Evolutionary conservation across 2,888 invertebrate species (phyloP).

Genomic region (Choreutis nemorana): DNA sequence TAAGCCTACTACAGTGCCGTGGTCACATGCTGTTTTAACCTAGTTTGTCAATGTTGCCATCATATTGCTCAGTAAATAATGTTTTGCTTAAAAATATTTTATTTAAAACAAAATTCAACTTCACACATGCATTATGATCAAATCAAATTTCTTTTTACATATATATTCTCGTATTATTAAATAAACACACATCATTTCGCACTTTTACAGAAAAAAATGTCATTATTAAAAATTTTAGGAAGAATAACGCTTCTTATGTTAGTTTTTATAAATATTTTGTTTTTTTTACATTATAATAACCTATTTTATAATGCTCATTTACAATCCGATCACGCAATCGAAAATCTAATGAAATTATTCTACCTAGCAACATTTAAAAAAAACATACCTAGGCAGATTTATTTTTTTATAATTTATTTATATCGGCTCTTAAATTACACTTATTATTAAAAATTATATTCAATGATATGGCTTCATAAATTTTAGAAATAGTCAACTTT

Average conservation of each 20-base stretch:
- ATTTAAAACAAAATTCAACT: conserved; percentile 1
- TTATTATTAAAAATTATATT: too few relatives aligned
- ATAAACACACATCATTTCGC: conserved; percentile 6
- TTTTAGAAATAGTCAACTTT: too few relatives aligned
- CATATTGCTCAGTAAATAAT: conserved; percentile 6
- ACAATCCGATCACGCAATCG: conserved; percentile 7
- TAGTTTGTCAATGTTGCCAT: too few relatives aligned
- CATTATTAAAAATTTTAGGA: conserved; percentile 6
- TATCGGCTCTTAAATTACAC: conserved; percentile 1
- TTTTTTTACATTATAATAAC: too few relatives aligned
- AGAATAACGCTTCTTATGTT: conserved; percentile 5
- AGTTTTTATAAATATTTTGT: conserved; percentile 7
- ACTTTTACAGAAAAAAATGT: conserved; percentile 5
- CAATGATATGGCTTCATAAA: too few relatives aligned
- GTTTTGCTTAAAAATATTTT: conserved; percentile 3
- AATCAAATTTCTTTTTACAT: conserved; percentile 4
- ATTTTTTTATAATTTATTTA: conserved; percentile 4
- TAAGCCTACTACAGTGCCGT: conserved; percentile 12
- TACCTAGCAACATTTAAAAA: conserved; percentile 4
- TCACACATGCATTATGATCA: conserved; percentile 8
- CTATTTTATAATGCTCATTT: conserved; percentile 9
- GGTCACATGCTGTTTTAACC: conserved; percentile 11
- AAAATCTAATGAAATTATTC: conserved; percentile 7
- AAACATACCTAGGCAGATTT: conserved; percentile 3
- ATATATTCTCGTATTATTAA: conserved; percentile 7